Evolutionary conservation across 2,113 vertebrate genomes (phyloP).

Genomic region (Cheilinus undulatus): DNA sequence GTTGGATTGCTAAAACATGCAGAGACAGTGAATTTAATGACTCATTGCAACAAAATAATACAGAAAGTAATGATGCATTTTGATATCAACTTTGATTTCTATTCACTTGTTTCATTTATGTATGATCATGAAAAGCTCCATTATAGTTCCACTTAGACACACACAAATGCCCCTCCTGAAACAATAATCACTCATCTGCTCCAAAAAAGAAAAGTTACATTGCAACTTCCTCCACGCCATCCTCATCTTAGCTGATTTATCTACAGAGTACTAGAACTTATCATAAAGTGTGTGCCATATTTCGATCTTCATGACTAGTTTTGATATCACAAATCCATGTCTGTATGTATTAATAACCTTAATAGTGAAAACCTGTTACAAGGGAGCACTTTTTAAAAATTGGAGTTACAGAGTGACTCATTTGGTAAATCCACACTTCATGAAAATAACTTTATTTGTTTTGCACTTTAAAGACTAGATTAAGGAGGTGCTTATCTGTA

Average conservation of each 20-base stretch:
- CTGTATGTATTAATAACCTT: background rate
- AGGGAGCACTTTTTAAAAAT: too few relatives aligned
- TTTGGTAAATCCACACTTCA: too few relatives aligned
- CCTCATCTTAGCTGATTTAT: background rate
- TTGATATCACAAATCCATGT: background rate
- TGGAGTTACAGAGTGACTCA: too few relatives aligned
- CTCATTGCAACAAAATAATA: conserved; percentile 11
- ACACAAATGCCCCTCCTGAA: too few relatives aligned
- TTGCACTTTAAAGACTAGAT: too few relatives aligned
- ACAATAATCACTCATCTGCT: too few relatives aligned
- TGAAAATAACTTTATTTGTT: too few relatives aligned
- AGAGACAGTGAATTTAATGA: conserved; percentile 15
- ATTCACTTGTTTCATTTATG: conserved; percentile 7
- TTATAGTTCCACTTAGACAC: background rate
- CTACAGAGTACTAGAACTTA: background rate
- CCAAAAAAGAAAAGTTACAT: too few relatives aligned
- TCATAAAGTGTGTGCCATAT: too few relatives aligned
- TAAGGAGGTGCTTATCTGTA: too few relatives aligned
- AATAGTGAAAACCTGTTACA: too few relatives aligned
- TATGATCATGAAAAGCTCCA: conserved; percentile 24
- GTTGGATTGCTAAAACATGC: conserved; percentile 19
- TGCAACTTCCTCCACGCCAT: background rate
- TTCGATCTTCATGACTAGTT: background rate
- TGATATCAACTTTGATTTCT: conserved; percentile 25
- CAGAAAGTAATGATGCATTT: conserved; percentile 32